Evolutionary conservation across 1,140 invertebrate species (phyloP).

Genomic region (Tribolium castaneum): DNA sequence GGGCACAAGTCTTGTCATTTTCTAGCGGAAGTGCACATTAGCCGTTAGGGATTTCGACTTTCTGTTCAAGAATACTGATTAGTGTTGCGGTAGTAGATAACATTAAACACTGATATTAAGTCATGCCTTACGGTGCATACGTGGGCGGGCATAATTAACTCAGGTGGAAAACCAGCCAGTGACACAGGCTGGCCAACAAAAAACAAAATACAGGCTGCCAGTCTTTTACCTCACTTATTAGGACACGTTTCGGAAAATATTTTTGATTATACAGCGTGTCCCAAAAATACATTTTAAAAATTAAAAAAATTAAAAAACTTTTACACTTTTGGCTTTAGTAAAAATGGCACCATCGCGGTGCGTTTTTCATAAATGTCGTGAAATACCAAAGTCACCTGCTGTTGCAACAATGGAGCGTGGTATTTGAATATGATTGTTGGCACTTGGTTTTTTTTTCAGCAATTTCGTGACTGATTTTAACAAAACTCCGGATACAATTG

Average conservation of each 20-base stretch:
- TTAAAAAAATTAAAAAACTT: too few species aligned
- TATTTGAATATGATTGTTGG: slow-evolving; percentile 16
- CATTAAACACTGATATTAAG: background rate
- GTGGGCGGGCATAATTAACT: background rate
- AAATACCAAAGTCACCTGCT: slow-evolving; percentile 39
- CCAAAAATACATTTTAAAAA: too few species aligned
- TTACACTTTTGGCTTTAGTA: too few species aligned
- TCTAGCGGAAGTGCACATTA: background rate
- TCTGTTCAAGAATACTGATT: background rate
- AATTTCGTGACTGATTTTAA: slow-evolving; percentile 8
- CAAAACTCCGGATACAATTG: slow-evolving; percentile 1
- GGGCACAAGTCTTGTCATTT: background rate
- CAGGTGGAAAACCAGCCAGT: background rate
- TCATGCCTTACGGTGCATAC: background rate
- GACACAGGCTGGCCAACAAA: too few species aligned
- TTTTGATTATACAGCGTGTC: too few species aligned
- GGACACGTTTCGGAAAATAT: too few species aligned
- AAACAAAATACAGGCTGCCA: too few species aligned
- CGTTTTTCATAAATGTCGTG: slow-evolving; percentile 11
- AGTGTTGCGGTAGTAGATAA: background rate
- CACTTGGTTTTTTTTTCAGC: slow-evolving; percentile 4
- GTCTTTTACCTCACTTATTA: too few species aligned
- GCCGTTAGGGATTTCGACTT: background rate
- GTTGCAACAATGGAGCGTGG: slow-evolving; percentile 10
- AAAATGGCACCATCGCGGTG: too few species aligned